Evolutionary conservation across 92 coral and sea anemone genomes (phyloP), one percentile per base, ranked within the genome.

Genomic region (Isaurus tuberculatus): DNA sequence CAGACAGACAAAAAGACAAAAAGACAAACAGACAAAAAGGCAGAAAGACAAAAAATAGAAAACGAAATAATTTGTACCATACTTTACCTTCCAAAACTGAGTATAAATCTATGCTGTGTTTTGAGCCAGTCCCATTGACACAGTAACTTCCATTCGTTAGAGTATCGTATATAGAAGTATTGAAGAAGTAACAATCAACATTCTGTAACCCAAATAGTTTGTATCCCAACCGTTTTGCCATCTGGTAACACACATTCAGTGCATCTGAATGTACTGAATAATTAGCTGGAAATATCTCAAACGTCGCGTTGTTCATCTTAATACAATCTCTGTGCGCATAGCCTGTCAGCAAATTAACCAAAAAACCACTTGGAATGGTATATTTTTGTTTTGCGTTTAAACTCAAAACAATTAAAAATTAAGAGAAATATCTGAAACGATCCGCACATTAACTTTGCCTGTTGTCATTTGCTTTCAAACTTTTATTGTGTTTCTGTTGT

Each of bases 61-160:
- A 20, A 0, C 23, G 8, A 6, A 34, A 19, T 10, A 69, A 5
- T 36, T 69, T 19, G 27, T 15, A 36, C 1, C 8, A 31, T 10
- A 9, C 13, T 28, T 37, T n/a, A 40, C 75, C 75, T 33, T 70
- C 8, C 49, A 70, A 14, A 40, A 70, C 75, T 16, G 27, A 70
- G 55, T 70, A 70, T 23, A 70, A 23, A 40, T 70, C 75, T 8
- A 37, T 70, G 30, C 75, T 70, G 28, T 40, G 75, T 5, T 40
- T n/a, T 22, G 75, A 48, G 15, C 75, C 75, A 23, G 8, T 26
- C 17, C 75, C 75, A 19, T 70, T 70, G 8, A 14, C 17, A 20
- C 75, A 70, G 55, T 40, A 53, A 70, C 75, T 70, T 40, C 31
- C 75, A 70, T 70, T 70, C 7, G 2, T 32, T 10, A 70, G 75